Evolutionary conservation across 2,797 vertebrate species (phyloP), one percentile per base, ranked within the genome.

Genomic region (Knipowitschia caucasica): DNA sequence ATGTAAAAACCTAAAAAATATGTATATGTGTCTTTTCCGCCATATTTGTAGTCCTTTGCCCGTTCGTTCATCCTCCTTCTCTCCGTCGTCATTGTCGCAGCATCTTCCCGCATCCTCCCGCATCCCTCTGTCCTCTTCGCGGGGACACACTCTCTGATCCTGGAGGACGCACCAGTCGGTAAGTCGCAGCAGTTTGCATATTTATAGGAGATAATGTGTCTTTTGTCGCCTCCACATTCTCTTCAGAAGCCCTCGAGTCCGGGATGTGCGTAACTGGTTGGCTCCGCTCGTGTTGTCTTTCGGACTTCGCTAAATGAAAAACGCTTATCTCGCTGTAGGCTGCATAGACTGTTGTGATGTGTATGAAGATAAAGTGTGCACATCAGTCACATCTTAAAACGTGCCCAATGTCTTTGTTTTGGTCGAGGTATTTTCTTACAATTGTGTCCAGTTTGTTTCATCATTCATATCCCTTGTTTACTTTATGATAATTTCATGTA

Each of bases 31-130:
- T 36, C 7, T 36, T n/a, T 24, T 43, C n/a, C 43, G 43, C 44
- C 44, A 46, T 46, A 4, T 46, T 46, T 46, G 44, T 46, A 46
- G 44, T 46, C n/a, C 30, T 46, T 46, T 29, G 14, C 6, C 2
- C 4, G 8, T 30, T n/a, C 20, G 26, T 27, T 17, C 25, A 4
- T 11, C 7, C 25, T 18, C 17, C 9, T 46, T 26, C 17, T 30
- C 43, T 17, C 23, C 10, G 44, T 46, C 44, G 26, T 30, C 25
- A 46, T 30, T 17, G 43, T 46, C 14, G 44, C 44, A 7, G 2
- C 40, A 24, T 40, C 38, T 20, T 36, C 15, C 42, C 11, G 40
- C 40, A 26, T 45, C 43, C 43, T 42, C 40, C 23, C 43, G 24
- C 43, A 27, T 45, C 14, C 40, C n/a, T 15, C 43, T 3, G n/a